Conservation (phyloP, 2,797 vertebrate genomes). For the Ptychobarbus kaznakovi region DNA sequence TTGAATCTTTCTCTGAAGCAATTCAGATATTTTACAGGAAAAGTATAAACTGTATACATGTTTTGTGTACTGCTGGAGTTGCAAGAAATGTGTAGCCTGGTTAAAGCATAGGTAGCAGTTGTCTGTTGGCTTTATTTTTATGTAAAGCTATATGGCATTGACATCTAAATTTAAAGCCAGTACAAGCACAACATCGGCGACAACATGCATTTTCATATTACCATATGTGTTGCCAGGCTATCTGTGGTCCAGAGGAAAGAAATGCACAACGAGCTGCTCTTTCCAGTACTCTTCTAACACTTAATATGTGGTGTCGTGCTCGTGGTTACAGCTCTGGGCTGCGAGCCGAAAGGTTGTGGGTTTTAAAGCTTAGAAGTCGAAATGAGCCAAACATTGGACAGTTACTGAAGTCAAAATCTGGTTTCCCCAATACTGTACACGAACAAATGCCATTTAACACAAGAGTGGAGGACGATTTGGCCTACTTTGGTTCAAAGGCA, state of each 20-base stretch:
- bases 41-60: neutral
- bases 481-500: slow-evolving; percentile 28
- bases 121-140: neutral
- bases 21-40: neutral
- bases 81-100: neutral
- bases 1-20: neutral
- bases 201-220: slow-evolving; percentile 25
- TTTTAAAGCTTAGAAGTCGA: slow-evolving; percentile 19
- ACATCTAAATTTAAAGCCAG: slow-evolving; percentile 15
- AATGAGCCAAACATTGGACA: slow-evolving; percentile 16
- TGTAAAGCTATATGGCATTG: neutral
- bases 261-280: slow-evolving; percentile 13
- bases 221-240: slow-evolving; percentile 2
- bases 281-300: slow-evolving; percentile 33
- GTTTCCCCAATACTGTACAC: neutral
- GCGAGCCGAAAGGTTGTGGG: slow-evolving; percentile 14
- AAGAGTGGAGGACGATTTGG: neutral
- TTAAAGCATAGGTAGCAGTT: neutral
- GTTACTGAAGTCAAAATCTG: slow-evolving; percentile 30
- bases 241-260: slow-evolving; percentile 23
- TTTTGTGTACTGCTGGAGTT: neutral
- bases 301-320: slow-evolving; percentile 36
- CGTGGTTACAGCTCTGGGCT: slow-evolving; percentile 21
- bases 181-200: slow-evolving; percentile 30
- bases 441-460: slow-evolving; percentile 6